Conservation (phyloP, 2,888 invertebrate genomes). For the Drosophila paranaensis region DNA sequence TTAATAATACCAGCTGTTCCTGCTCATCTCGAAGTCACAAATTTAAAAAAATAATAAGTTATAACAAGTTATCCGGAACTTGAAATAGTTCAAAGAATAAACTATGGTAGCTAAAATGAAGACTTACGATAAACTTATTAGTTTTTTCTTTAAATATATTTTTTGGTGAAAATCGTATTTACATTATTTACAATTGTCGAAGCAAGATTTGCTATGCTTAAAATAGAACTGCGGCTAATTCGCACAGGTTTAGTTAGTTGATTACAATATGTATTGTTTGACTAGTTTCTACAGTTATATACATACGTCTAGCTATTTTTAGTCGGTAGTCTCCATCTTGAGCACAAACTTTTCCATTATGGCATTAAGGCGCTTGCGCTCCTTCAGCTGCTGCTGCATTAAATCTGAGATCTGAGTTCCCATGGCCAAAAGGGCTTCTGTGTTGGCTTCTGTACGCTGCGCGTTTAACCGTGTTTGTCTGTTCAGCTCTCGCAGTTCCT, state of each 20-base stretch:
- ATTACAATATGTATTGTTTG: background rate
- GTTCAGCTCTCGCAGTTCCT: conserved; percentile 58
- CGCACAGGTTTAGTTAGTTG: background rate
- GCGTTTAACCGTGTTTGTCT: conserved; percentile 62
- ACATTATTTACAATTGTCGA: conserved; percentile 2
- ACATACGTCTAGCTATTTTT: conserved; percentile 2
- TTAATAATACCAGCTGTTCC: background rate
- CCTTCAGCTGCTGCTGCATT: conserved; percentile 68
- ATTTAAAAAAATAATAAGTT: background rate
- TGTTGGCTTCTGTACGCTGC: conserved; percentile 62
- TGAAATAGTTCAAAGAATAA: too few species aligned
- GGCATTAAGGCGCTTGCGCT: conserved; percentile 65
- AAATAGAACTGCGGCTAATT: background rate
- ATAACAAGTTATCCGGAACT: background rate
- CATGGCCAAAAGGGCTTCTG: conserved; percentile 63
- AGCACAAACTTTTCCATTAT: conserved; percentile 68
- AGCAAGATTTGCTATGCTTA: background rate
- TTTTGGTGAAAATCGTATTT: background rate
- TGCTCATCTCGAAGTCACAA: background rate
- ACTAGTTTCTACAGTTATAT: background rate
- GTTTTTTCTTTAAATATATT: background rate
- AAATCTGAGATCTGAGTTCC: conserved; percentile 64
- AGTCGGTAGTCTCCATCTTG: conserved; percentile 66
- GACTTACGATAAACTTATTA: too few species aligned
- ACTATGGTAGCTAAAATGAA: too few species aligned